Evolutionary conservation across 2,113 vertebrate genomes (phyloP), one percentile per base, ranked within the genome.

Genomic region (Chloroceryle aenea): DNA sequence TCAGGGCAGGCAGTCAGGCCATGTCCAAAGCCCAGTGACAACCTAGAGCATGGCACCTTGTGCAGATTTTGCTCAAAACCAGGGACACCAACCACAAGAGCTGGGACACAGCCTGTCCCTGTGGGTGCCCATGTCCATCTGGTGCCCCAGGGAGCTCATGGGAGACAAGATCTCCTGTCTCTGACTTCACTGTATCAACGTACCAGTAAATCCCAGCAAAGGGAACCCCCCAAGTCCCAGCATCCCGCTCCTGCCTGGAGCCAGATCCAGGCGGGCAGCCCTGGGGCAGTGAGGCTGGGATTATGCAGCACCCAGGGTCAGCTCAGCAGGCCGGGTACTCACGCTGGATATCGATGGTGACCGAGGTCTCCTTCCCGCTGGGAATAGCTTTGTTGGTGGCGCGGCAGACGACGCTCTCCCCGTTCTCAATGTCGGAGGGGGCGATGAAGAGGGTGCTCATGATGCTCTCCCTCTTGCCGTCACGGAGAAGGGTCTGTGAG

Each of bases 261-360:
- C 4, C 30, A 4, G 85, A 38, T 10, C 13, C 0, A 5, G 0
- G 17, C 0, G 1, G 30, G 8, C 9, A 45, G 64, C 21, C 29
- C 23, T 34, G 64, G 42, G 56, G 26, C 3, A 9, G 32, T n/a
- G 42, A 47, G 42, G 23, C 3, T 0, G 23, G 14, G 48, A 12
- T 29, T 3, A 8, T 21, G 2, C n/a, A 10, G 55, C 7, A 4
- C 53, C 3, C 69, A 25, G 48, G 6, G 58, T 21, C 1, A 34
- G 66, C 48, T 20, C 8, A 2, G 55, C n/a, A 0, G 2, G 30
- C 26, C 0, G 2, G 1, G 42, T 42, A 98, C 99, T 99, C 98
- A 99, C 99, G 99, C 75, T 99, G 99, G 97, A 99, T 99, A 96
- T 99, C 99, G 1, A 99, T 99, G 43, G 99, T 99, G 97, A 99